A percentile compares a stretch with the other conserved stretches of the same genome.
Conservation (phyloP, 2,797 vertebrate genomes). For the Danio albolineatus region DNA sequence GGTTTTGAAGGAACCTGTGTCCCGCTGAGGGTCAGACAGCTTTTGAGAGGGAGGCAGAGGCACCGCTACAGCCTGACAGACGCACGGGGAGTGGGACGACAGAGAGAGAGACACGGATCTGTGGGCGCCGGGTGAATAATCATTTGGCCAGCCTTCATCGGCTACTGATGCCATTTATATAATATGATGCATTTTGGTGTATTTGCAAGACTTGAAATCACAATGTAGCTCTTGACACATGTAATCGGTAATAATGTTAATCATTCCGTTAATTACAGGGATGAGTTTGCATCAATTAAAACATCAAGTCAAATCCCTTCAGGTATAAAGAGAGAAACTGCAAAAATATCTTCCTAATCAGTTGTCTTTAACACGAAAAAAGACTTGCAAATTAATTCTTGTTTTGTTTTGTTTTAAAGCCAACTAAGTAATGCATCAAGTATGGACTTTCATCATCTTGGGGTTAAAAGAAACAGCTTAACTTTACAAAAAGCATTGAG, state of each 20-base stretch:
- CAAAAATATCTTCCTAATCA: too few relatives aligned
- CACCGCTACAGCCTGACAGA: constrained; percentile 54
- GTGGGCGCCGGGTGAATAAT: constrained; percentile 53
- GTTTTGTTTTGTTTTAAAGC: too few relatives aligned
- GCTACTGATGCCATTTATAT: constrained; percentile 35
- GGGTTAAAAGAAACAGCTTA: too few relatives aligned
- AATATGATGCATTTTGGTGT: constrained; percentile 16
- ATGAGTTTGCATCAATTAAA: background rate
- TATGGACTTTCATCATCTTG: too few relatives aligned
- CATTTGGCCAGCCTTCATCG: constrained; percentile 38
- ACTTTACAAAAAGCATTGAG: too few relatives aligned
- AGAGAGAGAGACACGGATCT: constrained; percentile 19
- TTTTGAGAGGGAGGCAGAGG: constrained; percentile 56
- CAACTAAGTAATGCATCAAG: too few relatives aligned
- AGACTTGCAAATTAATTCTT: too few relatives aligned
- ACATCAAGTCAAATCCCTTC: background rate
- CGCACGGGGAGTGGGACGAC: constrained; percentile 38
- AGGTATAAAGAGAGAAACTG: background rate
- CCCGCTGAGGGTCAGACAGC: constrained; percentile 51
- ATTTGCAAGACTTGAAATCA: constrained; percentile 27
- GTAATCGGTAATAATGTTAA: background rate
- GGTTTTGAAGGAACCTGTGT: constrained; percentile 63
- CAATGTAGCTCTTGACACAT: background rate
- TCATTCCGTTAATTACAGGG: background rate
- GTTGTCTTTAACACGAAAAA: too few relatives aligned